Evolutionary conservation across 1,140 invertebrate genomes (phyloP).

Genomic region (Propsilocerus akamusi): DNA sequence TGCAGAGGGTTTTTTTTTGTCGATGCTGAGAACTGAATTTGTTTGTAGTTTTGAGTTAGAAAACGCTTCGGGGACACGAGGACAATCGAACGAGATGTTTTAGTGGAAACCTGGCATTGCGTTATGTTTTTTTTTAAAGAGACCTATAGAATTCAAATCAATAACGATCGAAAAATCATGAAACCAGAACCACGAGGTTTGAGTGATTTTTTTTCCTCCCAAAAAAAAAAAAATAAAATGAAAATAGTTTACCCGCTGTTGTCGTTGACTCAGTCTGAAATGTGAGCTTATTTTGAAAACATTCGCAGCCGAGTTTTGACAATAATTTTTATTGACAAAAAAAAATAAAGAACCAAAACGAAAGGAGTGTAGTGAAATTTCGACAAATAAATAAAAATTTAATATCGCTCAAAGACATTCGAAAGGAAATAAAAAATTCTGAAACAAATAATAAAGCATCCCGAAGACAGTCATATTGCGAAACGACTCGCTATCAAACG

Average conservation of each 20-base stretch:
- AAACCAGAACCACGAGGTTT: neutral
- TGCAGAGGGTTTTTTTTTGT: too few relatives aligned
- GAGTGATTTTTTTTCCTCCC: neutral
- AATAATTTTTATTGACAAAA: neutral
- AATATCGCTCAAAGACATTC: too few relatives aligned
- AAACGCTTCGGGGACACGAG: neutral
- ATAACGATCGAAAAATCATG: slow-evolving; percentile 3
- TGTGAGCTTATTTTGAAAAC: slow-evolving; percentile 3
- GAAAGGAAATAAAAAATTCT: too few relatives aligned
- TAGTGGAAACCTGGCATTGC: neutral
- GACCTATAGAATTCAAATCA: neutral
- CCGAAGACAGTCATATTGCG: too few relatives aligned
- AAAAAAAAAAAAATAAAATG: too few relatives aligned
- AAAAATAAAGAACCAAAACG: neutral
- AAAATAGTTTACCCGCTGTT: neutral
- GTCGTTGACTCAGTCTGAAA: neutral
- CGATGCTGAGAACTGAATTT: too few relatives aligned
- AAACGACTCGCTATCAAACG: too few relatives aligned
- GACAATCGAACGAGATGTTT: neutral
- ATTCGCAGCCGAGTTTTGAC: neutral
- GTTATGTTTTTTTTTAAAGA: neutral
- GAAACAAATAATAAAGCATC: too few relatives aligned
- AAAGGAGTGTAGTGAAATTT: neutral
- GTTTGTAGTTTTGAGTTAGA: neutral
- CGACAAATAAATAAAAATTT: neutral